Percentiles rank a stretch among this genome's conserved stretches.
Conservation (phyloP, 2,888 invertebrate species). For the Eubasilissa splendida region DNA sequence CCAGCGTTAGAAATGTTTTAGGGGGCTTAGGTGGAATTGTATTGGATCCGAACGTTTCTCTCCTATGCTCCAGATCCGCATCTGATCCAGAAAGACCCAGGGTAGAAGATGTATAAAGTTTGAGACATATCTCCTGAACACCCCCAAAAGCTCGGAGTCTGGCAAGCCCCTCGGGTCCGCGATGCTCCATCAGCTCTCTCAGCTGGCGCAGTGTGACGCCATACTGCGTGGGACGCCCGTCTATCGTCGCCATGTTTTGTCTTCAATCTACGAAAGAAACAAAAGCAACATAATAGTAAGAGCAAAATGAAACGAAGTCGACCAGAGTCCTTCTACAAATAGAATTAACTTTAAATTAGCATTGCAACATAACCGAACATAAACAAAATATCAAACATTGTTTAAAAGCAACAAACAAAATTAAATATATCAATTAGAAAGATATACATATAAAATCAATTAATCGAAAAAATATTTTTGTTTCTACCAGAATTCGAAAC, state of each 20-base stretch:
- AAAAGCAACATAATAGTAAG: conserved; percentile 6
- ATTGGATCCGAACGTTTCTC: conserved; percentile 74
- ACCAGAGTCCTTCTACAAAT: no score
- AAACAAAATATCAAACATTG: no score
- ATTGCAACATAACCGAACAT: no score
- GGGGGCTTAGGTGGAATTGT: conserved; percentile 76
- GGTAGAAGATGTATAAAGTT: conserved; percentile 73
- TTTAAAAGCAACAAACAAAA: no score
- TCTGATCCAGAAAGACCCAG: conserved; percentile 70
- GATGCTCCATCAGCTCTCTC: conserved; percentile 74
- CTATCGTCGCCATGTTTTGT: conserved; percentile 80
- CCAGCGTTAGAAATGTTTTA: conserved; percentile 74
- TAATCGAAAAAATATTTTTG: no score
- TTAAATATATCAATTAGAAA: no score
- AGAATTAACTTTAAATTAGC: no score
- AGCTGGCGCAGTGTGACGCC: conserved; percentile 73
- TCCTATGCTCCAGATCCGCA: conserved; percentile 69
- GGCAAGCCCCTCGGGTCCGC: conserved; percentile 73
- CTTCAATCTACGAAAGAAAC: conserved; percentile 35
- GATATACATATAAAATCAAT: no score
- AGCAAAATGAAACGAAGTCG: not conserved
- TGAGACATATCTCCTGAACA: conserved; percentile 71
- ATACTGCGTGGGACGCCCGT: conserved; percentile 84
- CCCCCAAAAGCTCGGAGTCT: conserved; percentile 70
- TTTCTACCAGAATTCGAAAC: no score